phyloP scores from a whole-genome alignment of 2,113 vertebrate species.

The Ceuthmochares aereus region DNA sequence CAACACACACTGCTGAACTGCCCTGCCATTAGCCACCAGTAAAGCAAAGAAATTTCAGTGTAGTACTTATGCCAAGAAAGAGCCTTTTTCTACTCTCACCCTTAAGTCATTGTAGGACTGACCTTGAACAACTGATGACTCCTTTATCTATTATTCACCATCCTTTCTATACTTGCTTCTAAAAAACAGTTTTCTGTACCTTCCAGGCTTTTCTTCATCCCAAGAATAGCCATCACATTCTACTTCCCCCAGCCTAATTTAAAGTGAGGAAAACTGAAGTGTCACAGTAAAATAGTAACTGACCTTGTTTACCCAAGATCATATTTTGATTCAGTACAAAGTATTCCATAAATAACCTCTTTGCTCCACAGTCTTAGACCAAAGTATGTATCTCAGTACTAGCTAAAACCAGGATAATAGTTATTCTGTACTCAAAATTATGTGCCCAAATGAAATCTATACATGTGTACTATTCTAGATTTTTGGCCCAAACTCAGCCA shows the following conservation, averaged over 20 bases:
- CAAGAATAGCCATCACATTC: not conserved
- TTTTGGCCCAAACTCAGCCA: not conserved
- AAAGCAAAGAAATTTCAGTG: not conserved
- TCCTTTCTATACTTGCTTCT: not conserved
- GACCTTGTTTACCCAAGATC: slow-evolving; percentile 3
- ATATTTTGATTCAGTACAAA: slow-evolving; percentile 6
- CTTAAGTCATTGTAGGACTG: not conserved
- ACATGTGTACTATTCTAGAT: not conserved
- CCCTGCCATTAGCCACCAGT: not conserved
- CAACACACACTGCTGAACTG: not conserved
- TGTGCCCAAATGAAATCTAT: not conserved
- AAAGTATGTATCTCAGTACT: not conserved
- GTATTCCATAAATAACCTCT: not conserved
- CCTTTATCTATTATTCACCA: not conserved
- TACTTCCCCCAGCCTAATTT: not conserved
- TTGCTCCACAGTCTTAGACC: not conserved
- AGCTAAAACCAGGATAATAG: not conserved
- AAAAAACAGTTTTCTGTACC: not conserved
- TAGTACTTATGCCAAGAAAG: not conserved
- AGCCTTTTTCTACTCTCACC: not conserved
- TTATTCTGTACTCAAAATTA: not conserved
- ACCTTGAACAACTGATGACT: not conserved
- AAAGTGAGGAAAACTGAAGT: slow-evolving; percentile 2
- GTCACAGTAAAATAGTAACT: not conserved
- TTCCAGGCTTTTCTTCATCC: not conserved